Evolutionary conservation across 2,797 vertebrate genomes (phyloP), one percentile per base, ranked within the genome.

Genomic region (Naso thynnoides): DNA sequence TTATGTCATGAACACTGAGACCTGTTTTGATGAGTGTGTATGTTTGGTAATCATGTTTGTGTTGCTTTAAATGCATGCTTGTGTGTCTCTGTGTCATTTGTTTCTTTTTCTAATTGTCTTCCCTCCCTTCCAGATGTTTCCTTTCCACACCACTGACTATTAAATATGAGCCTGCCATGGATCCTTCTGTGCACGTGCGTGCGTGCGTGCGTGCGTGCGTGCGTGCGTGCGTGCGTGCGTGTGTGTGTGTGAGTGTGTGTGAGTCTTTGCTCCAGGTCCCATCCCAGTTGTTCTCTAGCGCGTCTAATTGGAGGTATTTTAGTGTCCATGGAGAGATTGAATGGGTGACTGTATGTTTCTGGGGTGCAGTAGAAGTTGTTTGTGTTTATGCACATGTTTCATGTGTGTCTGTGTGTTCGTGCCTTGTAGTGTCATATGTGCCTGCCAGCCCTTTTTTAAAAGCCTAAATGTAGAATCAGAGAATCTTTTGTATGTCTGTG

Each of bases 261-360:
- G 54, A 78, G 62, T 66, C 42, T 81, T 81, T 83, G 83, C 87
- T 89, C 82, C 76, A 80, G 86, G 83, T 91, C 85, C 89, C 85
- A 83, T 85, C 86, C 88, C 82, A 83, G 82, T 89, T 81, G 86
- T 81, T 89, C 80, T 82, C 80, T 71, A 80, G 69, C 44, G 50
- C 73, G 24, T 89, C 88, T 92, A 88, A 86, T 91, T 91, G 86
- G 81, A 89, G 78, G 86, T 88, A 82, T 90, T 90, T 93, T 89
- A 85, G 79, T 70, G 69, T 90, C 87, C 76, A 85, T 38, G 52
- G 82, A 85, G 88, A 83, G 57, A 8, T 23, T 0, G 61, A 18
- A 44, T 73, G 78, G 76, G 61, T 56, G 66, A 57, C 66, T 84
- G 61, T 73, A 59, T 74, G 50, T 76, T 54, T 67, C 60, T 60